Percentiles rank a stretch among this genome's conserved stretches.
These are phyloP conservation scores for Phrynocephalus guinanensis DNA, from an alignment of 2,797 vertebrate genomes.

Conservation along the genomic window DNA sequence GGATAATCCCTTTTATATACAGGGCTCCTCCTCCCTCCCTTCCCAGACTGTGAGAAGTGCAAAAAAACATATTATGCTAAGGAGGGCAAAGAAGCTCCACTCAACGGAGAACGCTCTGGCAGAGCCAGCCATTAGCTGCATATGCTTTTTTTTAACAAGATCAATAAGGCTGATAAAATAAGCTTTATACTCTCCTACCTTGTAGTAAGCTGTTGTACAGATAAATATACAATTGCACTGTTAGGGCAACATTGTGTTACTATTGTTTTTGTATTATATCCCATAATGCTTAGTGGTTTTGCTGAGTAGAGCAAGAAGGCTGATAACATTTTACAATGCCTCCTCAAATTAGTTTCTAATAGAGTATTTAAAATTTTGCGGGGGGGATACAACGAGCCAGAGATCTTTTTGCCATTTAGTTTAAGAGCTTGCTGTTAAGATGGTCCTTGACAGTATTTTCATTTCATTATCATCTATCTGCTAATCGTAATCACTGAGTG, in stretches of 20 bases:
- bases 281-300: constrained; percentile 2
- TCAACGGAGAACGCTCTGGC: no score
- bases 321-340: constrained; percentile 30
- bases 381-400: constrained; percentile 25
- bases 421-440: constrained; percentile 30
- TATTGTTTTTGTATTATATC: not conserved
- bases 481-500: constrained; percentile 74
- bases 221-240: not conserved
- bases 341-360: constrained; percentile 43
- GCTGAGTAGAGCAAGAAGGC: constrained; percentile 11
- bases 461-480: constrained; percentile 75
- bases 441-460: constrained; percentile 64
- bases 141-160: no score
- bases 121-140: no score
- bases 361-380: constrained; percentile 35
- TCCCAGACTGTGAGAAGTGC: no score
- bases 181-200: not conserved
- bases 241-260: not conserved
- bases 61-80: no score
- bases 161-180: no score
- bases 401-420: constrained; percentile 20
- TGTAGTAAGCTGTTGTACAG: not conserved
- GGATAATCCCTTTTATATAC: no score
- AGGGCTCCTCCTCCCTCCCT: no score
- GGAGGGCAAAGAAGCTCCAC: no score